Percentiles rank a stretch among this genome's conserved stretches.
phyloP scores from a whole-genome alignment of 1,140 invertebrate species.

The Leptestheria dahalacensis region DNA sequence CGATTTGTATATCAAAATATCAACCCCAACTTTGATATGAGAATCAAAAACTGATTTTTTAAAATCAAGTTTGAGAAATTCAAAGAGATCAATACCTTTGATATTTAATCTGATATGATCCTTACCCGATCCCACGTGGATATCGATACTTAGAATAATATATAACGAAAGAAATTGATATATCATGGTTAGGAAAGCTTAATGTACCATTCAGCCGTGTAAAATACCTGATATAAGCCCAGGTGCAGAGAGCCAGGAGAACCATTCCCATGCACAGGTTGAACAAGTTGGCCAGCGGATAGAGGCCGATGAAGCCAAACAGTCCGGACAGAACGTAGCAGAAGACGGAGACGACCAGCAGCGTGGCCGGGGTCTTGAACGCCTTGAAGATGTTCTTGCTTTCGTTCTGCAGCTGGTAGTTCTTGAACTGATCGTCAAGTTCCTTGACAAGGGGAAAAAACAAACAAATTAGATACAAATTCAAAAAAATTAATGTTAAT shows the following conservation, averaged over 20 bases:
- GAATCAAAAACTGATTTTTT: too few species aligned
- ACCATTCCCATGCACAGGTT: conserved; percentile 75
- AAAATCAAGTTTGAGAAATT: too few species aligned
- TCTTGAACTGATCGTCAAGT: conserved; percentile 63
- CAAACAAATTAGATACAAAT: background rate
- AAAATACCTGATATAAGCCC: conserved; percentile 90
- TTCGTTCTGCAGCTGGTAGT: conserved; percentile 84
- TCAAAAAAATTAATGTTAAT: too few species aligned
- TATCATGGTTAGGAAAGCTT: too few species aligned
- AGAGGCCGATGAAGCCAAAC: conserved; percentile 70
- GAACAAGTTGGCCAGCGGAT: conserved; percentile 69
- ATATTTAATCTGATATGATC: too few species aligned
- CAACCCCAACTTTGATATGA: too few species aligned
- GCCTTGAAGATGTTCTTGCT: conserved; percentile 96
- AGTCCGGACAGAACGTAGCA: conserved; percentile 76
- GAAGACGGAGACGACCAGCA: conserved; percentile 67
- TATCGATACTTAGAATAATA: too few species aligned
- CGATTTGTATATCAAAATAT: too few species aligned
- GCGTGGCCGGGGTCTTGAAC: conserved; percentile 79
- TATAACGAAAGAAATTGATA: too few species aligned
- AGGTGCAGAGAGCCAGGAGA: conserved; percentile 62
- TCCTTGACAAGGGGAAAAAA: conserved; percentile 41
- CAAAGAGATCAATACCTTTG: too few species aligned
- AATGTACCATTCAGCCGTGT: conserved; percentile 26
- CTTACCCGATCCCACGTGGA: too few species aligned